Percentiles rank a stretch among this genome's conserved stretches.
Evolutionary conservation across 2,113 vertebrate genomes (phyloP).

Genomic region (Ardeotis arabs): DNA sequence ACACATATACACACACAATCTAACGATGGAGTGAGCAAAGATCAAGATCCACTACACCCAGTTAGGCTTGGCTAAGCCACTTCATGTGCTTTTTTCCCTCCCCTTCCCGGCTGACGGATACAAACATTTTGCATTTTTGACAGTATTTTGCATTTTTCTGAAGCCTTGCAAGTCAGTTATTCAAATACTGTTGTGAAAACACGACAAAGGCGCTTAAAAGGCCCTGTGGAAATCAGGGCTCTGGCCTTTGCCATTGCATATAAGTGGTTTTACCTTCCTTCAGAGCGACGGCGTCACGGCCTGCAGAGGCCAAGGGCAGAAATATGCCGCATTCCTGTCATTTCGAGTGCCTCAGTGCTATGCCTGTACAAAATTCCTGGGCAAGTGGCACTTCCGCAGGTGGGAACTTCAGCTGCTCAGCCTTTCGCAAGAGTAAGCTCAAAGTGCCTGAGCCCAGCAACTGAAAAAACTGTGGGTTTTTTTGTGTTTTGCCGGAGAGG

Average conservation of each 20-base stretch:
- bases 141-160: background rate
- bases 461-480: background rate
- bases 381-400: background rate
- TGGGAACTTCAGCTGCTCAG: background rate
- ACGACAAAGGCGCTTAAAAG: background rate
- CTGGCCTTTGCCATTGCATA: background rate
- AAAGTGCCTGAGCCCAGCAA: background rate
- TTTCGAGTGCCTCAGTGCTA: background rate
- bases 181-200: background rate
- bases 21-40: slow-evolving; percentile 25
- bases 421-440: background rate
- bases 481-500: slow-evolving; percentile 5
- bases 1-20: no score
- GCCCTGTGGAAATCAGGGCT: background rate
- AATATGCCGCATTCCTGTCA: background rate
- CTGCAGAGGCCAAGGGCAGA: slow-evolving; percentile 33
- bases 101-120: background rate
- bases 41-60: background rate
- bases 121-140: background rate
- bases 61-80: background rate
- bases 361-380: slow-evolving; percentile 11
- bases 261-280: background rate
- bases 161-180: background rate
- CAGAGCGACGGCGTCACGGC: rapidly evolving
- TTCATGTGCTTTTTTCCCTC: background rate